Percentiles rank a stretch among this genome's conserved stretches.
Evolutionary conservation across 2,888 invertebrate genomes (phyloP).

Genomic region (Nezara viridula): DNA sequence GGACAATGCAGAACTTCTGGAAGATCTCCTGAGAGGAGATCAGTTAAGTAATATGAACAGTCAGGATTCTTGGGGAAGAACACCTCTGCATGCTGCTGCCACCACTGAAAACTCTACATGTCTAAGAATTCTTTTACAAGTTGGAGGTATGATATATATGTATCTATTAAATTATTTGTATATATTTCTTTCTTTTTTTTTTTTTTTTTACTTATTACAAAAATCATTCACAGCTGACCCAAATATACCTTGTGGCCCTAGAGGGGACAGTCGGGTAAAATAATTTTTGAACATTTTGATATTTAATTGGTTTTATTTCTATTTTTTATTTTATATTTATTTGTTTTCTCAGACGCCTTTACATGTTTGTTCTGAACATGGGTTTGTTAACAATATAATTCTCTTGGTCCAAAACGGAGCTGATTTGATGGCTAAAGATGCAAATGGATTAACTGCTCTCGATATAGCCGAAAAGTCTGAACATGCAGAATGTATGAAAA

Average conservation of each 20-base stretch:
- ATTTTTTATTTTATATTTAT: not conserved
- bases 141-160: constrained; percentile 72
- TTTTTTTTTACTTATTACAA: constrained; percentile 12
- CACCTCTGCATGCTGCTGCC: constrained; percentile 87
- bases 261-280: constrained; percentile 78
- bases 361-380: constrained; percentile 86
- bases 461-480: constrained; percentile 80
- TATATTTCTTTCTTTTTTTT: not conserved
- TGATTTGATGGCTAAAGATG: constrained; percentile 75
- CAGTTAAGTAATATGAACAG: constrained; percentile 78
- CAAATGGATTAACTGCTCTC: constrained; percentile 79
- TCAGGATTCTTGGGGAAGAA: constrained; percentile 81
- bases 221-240: constrained; percentile 73
- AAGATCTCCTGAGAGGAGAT: constrained; percentile 81
- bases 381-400: constrained; percentile 79
- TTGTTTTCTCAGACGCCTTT: constrained; percentile 77
- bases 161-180: not conserved
- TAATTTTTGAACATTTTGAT: not conserved
- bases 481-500: constrained; percentile 76
- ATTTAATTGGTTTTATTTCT: not conserved
- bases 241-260: constrained; percentile 77
- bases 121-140: constrained; percentile 78
- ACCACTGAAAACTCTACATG: constrained; percentile 83
- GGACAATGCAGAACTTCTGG: constrained; percentile 89
- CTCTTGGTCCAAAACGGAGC: constrained; percentile 79